A percentile compares a stretch with the other conserved stretches of the same genome.
Evolutionary conservation across 1,140 invertebrate genomes (phyloP).

Genomic region (Drosophila azteca): DNA sequence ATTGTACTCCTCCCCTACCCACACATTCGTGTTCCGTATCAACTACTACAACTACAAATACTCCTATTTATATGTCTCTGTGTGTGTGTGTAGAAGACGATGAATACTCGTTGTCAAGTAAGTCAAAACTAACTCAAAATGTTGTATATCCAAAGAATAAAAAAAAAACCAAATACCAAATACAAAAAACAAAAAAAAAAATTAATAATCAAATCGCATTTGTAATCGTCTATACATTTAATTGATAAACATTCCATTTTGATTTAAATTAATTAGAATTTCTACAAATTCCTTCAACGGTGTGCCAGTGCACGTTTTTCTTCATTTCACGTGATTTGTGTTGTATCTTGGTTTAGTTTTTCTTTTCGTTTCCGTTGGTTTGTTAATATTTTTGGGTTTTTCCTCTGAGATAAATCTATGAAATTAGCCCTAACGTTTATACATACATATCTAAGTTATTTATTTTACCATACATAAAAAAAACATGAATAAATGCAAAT

Average conservation of each 20-base stretch:
- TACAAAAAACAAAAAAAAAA: conserved; percentile 25
- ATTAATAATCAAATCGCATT: conserved; percentile 51
- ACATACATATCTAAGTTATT: conserved; percentile 38
- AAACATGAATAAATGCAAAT: conserved; percentile 49
- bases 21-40: conserved; percentile 49
- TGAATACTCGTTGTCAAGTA: conserved; percentile 83
- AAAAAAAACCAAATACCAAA: conserved; percentile 1
- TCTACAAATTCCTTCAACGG: conserved; percentile 34
- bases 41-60: conserved; percentile 73
- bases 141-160: conserved; percentile 44
- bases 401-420: conserved; percentile 10
- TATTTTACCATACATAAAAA: conserved; percentile 49
- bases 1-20: conserved; percentile 58
- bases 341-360: conserved; percentile 38
- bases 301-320: conserved; percentile 70
- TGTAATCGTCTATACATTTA: conserved; percentile 46
- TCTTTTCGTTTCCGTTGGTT: conserved; percentile 8
- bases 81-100: conserved; percentile 83
- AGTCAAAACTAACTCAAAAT: conserved; percentile 74
- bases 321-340: conserved; percentile 36
- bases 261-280: conserved; percentile 49
- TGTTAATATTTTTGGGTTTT: not conserved
- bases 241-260: conserved; percentile 25
- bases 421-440: conserved; percentile 33
- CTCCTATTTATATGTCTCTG: conserved; percentile 75